Conservation (phyloP, 2,797 vertebrate genomes). For the Halcyon badia region DNA sequence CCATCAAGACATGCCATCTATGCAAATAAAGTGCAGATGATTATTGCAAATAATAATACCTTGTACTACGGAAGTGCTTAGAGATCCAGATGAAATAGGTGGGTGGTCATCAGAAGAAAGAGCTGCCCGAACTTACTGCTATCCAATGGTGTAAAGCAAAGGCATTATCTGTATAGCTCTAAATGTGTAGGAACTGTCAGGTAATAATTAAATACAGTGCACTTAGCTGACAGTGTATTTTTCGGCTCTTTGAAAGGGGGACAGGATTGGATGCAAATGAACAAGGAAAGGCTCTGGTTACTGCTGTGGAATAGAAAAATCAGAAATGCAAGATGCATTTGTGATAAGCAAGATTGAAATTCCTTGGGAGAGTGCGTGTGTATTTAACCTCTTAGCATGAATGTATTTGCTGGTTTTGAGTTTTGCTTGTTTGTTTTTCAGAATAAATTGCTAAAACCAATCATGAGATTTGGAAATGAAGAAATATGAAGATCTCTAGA, state of each 20-base stretch:
- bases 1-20: accelerated
- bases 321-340: conserved; percentile 49
- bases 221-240: not conserved
- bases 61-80: not conserved
- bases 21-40: not conserved
- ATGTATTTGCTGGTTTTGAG: not conserved
- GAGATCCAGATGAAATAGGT: not conserved
- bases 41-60: not conserved
- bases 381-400: conserved; percentile 36
- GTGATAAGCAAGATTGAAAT: conserved; percentile 51
- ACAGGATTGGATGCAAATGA: conserved; percentile 14
- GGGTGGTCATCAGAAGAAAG: not conserved
- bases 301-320: not conserved
- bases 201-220: not conserved
- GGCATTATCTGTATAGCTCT: not conserved
- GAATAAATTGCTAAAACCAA: conserved; percentile 54
- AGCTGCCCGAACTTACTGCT: not conserved
- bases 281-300: not conserved
- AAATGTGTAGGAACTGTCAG: not conserved
- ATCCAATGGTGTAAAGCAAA: not conserved
- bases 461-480: not conserved
- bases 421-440: not conserved
- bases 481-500: conserved; percentile 16
- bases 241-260: not conserved
- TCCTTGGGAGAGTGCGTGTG: conserved; percentile 1